These are phyloP conservation scores for Coracias cyanogaster DNA, from an alignment of 2,797 vertebrate genomes.

Conservation along the genomic window DNA sequence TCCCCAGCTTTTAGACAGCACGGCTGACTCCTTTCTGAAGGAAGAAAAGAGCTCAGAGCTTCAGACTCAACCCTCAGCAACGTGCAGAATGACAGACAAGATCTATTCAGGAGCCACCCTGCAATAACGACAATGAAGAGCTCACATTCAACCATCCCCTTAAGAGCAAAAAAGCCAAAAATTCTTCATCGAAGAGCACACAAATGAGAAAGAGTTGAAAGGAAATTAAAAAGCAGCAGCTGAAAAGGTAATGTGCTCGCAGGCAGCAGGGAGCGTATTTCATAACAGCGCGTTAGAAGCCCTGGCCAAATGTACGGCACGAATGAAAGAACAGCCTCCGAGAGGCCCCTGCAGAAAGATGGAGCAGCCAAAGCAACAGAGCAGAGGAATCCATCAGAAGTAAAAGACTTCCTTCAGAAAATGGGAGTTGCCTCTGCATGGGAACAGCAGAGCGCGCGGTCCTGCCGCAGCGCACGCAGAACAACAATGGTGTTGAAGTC, in stretches of 20 bases:
- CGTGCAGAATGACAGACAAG: background rate
- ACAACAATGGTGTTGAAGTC: background rate
- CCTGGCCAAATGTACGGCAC: background rate
- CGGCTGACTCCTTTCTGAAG: background rate
- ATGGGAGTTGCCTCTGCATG: background rate
- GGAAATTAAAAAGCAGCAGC: constrained; percentile 34
- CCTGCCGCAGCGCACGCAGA: background rate
- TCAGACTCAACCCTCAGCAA: background rate
- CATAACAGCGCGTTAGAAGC: background rate
- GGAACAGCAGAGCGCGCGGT: background rate
- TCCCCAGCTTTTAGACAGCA: background rate
- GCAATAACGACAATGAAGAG: constrained; percentile 6
- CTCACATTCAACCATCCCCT: background rate
- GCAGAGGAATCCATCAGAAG: background rate
- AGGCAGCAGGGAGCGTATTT: background rate
- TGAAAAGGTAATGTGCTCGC: constrained; percentile 12
- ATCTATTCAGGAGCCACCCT: background rate
- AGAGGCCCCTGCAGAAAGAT: background rate
- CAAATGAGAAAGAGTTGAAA: constrained; percentile 1
- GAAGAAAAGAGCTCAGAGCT: background rate
- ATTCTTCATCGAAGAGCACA: background rate
- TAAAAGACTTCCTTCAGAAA: background rate
- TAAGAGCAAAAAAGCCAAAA: background rate
- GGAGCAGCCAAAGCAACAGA: background rate
- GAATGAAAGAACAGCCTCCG: background rate